phyloP scores from a whole-genome alignment of 2,113 vertebrate species.

The Scortum barcoo region DNA sequence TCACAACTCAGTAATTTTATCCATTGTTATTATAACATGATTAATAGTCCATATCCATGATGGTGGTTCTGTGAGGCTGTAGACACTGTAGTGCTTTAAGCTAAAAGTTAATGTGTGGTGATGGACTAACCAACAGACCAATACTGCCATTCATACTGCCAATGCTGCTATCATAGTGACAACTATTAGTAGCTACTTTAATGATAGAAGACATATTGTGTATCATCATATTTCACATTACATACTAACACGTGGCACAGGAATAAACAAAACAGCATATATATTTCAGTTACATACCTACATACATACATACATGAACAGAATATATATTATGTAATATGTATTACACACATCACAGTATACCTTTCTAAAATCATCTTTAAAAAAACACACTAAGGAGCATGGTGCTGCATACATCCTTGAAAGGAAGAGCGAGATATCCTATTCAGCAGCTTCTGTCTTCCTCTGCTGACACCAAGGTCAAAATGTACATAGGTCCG shows the following conservation, averaged over 20 bases:
- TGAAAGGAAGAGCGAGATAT: slow-evolving; percentile 64
- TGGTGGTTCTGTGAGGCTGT: no score
- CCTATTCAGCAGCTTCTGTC: slow-evolving; percentile 76
- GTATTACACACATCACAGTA: not conserved
- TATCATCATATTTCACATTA: not conserved
- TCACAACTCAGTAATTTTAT: no score
- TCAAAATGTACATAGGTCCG: slow-evolving; percentile 62
- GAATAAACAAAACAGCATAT: not conserved
- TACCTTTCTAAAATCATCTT: not conserved
- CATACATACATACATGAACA: no score
- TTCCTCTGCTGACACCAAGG: slow-evolving; percentile 76
- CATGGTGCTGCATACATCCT: slow-evolving; percentile 30
- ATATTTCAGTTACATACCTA: not conserved
- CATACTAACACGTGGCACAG: not conserved
- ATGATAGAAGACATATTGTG: slow-evolving; percentile 2
- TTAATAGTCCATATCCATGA: no score
- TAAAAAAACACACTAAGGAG: slow-evolving; percentile 24
- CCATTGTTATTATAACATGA: no score
- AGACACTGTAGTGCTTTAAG: no score
- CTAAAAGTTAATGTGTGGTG: no score
- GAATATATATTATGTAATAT: no score
- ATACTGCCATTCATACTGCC: no score
- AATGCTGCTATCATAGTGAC: no score
- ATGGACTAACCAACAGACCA: no score
- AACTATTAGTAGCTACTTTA: not conserved